phyloP scores from a whole-genome alignment of 2,113 vertebrate genomes.

The Polyodon spathula region DNA sequence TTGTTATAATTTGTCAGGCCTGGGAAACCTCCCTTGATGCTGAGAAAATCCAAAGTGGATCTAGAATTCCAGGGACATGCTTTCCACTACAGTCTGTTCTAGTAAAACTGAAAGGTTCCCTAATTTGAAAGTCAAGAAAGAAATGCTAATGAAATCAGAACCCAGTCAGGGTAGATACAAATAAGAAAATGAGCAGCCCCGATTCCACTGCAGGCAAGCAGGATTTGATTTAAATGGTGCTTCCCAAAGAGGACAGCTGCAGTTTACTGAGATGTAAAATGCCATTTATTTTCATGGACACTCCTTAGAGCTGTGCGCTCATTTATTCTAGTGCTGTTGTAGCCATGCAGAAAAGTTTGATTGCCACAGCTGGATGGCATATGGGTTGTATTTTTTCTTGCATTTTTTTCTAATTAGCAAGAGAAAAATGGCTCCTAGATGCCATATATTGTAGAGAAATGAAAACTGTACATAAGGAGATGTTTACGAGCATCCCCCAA shows the following conservation, averaged over 20 bases:
- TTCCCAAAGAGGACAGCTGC: slow-evolving; percentile 52
- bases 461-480: background rate
- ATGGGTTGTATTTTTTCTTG: background rate
- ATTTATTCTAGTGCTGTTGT: slow-evolving; percentile 6
- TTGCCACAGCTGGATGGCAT: slow-evolving; percentile 1
- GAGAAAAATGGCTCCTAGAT: background rate
- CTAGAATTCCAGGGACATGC: background rate
- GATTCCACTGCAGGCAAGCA: slow-evolving; percentile 45
- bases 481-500: background rate
- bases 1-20: too few relatives aligned
- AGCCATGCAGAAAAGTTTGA: slow-evolving; percentile 2
- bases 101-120: slow-evolving; percentile 30
- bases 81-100: background rate
- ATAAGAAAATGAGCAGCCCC: slow-evolving; percentile 46
- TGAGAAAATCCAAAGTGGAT: too few relatives aligned
- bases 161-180: slow-evolving; percentile 48
- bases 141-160: slow-evolving; percentile 57
- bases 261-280: slow-evolving; percentile 57
- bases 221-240: slow-evolving; percentile 51
- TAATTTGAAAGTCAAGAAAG: slow-evolving; percentile 45
- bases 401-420: background rate
- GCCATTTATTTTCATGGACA: slow-evolving; percentile 6
- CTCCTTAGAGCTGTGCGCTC: background rate
- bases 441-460: background rate
- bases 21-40: too few relatives aligned